Base-by-base conservation (phyloP, 2,113 vertebrate genomes). In the Puffinus mauretanicus region DNA sequence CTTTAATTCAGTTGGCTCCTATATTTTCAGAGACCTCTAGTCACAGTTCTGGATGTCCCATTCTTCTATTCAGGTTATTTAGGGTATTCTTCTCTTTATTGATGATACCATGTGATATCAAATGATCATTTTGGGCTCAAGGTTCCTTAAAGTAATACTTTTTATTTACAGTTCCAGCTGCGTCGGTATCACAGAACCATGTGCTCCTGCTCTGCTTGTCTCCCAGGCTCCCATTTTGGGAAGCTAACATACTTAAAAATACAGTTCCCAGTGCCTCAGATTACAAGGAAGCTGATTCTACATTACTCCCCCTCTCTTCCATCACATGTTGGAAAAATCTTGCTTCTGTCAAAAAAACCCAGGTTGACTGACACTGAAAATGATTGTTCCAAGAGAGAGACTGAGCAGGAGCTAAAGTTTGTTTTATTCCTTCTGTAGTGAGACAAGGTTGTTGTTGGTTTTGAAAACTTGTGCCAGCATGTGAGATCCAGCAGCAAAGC, bases 401-500 rank as follows among this genome's bases (percentile, higher is more conserved):
- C 44, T 72, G 51, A 94, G 82, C 66, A 88, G 85, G 30, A 96
- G 51, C 75, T 90, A 38, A 82, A 73, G 75, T 85, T 95, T 94
- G 62, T 80, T 96, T 95, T 90, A 94, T 73, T 77, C 67, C 66
- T 47, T 90, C 58, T 77, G 66, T 36, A 66, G 58, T 11, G 46
- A 96, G 62, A 86, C 82, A 86, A 88, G 73, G 32, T 34, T 44
- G 65, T 58, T 77, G 65, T 61, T 93, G 57, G 52, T 93, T 95
- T 91, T 94, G 82, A 85, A 88, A 92, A 86, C 58, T 78, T 60
- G 75, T 73, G 90, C 70, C 92, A 93, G 79, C 67, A 26, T 62
- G 71, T 86, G 79, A 97, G 67, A 90, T 51, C 85, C 93, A 86
- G 75, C 57, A 96, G 90, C 93, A 85, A 90, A 89, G 44, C 70